Base-by-base conservation (phyloP, 2,113 vertebrate species). In the Nematolebias whitei region DNA sequence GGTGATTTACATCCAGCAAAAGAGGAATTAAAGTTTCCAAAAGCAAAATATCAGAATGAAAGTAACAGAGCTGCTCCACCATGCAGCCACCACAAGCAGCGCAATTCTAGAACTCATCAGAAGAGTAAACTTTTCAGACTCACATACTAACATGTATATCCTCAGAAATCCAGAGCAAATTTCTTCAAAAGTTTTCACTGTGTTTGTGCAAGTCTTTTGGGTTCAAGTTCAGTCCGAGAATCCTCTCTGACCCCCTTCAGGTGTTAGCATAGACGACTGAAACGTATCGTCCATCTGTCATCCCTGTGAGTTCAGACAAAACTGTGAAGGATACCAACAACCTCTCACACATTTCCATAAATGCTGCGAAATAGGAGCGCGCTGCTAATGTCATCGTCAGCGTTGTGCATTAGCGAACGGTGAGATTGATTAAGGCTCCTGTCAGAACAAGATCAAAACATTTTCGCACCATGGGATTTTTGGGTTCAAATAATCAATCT, bases 341-440 rank as follows among this genome's bases (percentile, higher is more conserved):
- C 70, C 76, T 61, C 78, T 79, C 64, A 84, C 82, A 24, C 43
- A 1, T 49, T 22, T 45, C 61, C 26, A 61, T 58, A 26, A 60
- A 59, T 49, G 24, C 74, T 63, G 68, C 20, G 68, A 57, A 67
- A 52, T 29, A 49, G 45, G 15, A 78, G 41, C 69, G 52, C 47
- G 54, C 45, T 63, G 63, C 26, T 48, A 77, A 79, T 69, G 58
- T 70, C 75, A 59, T 67, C 44, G 18, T 63, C 49, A 11, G 13
- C 9, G 18, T 3, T 57, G 56, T 51, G 38, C 40, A 23, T 56
- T 22, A 45, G 47, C 45, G 55, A 71, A 74, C 55, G 8, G 2
- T 1, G 12, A 20, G 24, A 56, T 72, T 53, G 59, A 53, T 61
- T 22, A 23, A 3, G 12, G 6, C n/a, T 60, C 39, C 24, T 22